Base-by-base conservation (phyloP, 2,797 vertebrate species). In the Cirrhinus molitorella region DNA sequence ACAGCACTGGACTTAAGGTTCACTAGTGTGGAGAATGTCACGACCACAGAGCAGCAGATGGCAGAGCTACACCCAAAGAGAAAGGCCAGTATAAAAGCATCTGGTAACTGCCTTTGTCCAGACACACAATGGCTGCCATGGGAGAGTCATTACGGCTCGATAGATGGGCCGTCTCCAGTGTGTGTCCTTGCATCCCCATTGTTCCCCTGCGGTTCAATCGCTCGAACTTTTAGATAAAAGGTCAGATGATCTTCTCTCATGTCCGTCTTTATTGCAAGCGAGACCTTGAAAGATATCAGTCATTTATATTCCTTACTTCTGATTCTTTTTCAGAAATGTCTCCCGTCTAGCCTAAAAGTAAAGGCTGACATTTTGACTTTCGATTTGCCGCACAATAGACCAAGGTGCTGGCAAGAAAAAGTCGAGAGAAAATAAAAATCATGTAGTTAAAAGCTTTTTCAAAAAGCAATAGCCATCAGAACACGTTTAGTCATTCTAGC, bases 51-150 rank as follows among this genome's bases (percentile, higher is more conserved):
- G 86, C 68, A 85, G 83, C 90, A 90, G 89, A 91, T 91, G 89
- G 88, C 78, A 59, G 37, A 55, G 73, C 37, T 80, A 74, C 51
- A 81, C 80, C 84, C 55, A 73, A 78, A 79, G 85, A 83, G 68
- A 87, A 79, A 71, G 74, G 61, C 79, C 68, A 67, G 40, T 76
- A 85, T 72, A 87, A 86, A 86, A 87, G 80, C 88, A 81, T 88
- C 85, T 88, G 89, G 85, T 88, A 79, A 88, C 81, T 85, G 88
- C 84, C 80, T 90, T 91, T 91, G 89, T 90, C 63, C 63, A 83
- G 77, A 79, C 77, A 49, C 87, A 89, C 88, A 91, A 90, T 89
- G 70, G 86, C 83, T 86, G 85, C 87, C 86, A 81, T 83, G 85
- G 82, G 88, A 88, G 87, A 85, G 87, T 84, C 80, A 86, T 90